Evolutionary conservation across 2,797 vertebrate genomes (phyloP), one percentile per base, ranked within the genome.

Genomic region (Hephaestus fuliginosus): DNA sequence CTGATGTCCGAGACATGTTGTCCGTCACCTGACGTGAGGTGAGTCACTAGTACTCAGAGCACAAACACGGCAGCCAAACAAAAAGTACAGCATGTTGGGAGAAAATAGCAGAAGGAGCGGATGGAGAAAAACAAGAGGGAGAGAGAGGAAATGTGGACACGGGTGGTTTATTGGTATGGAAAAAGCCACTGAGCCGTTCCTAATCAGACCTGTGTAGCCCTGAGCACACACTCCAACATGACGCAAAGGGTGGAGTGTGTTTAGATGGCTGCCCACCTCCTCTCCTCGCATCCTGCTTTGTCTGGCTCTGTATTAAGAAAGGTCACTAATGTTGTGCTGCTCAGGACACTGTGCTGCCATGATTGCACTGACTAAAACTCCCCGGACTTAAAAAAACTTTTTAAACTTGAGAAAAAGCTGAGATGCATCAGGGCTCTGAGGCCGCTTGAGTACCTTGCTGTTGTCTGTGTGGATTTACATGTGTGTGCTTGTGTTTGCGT

Each of bases 151-250:
- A 70, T 9, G 62, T 57, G 73, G 84, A 77, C 75, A 73, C 3
- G 57, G 76, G 60, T 57, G 85, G 87, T 85, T 84, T 90, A 85
- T 84, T 74, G 78, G 86, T 78, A 81, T 7, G 28, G 85, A 82
- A 90, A 88, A 83, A 91, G 63, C 49, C 70, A 84, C 65, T 67
- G 89, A 90, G 86, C 79, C 52, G 13, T 80, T 78, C 68, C 80
- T 95, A 95, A 94, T 93, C 88, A 90, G 84, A 88, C 80, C 86
- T 72, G 73, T 62, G 87, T 71, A 82, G 89, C 90, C 78, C 33
- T 71, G 80, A 92, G 89, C 92, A 91, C 89, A 83, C 83, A 75
- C 85, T 76, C 79, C 80, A 17, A 49, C 52, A 30, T 72, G 81
- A 89, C 7, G 62, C 82, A 83, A 20, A 73, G 62, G 20, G 68